A percentile compares a stretch with the other conserved stretches of the same genome.
phyloP scores from a whole-genome alignment of 2,113 vertebrate genomes.

The Pteropus alecto region DNA sequence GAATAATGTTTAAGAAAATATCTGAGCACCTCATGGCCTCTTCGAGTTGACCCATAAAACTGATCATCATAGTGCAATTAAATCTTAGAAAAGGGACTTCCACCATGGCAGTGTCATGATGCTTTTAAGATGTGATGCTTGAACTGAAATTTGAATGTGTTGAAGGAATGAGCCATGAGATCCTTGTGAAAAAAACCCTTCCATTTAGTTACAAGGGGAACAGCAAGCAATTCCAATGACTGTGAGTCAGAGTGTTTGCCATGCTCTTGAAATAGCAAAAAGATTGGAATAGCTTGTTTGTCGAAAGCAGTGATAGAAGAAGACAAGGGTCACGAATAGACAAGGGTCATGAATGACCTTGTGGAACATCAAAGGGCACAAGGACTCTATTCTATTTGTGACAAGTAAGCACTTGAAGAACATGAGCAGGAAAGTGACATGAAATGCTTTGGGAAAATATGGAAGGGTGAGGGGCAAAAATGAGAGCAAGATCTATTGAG shows the following conservation, averaged over 20 bases:
- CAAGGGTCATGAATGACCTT: not conserved
- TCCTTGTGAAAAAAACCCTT: not conserved
- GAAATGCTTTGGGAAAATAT: not conserved
- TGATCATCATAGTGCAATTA: not conserved
- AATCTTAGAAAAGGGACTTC: not conserved
- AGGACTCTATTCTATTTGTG: not conserved
- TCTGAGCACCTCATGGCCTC: not conserved
- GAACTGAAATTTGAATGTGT: not conserved
- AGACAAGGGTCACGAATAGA: not conserved
- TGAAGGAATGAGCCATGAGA: not conserved
- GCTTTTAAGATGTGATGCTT: not conserved
- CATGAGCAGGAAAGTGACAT: not conserved
- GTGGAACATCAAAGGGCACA: not conserved
- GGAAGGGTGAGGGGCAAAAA: not conserved
- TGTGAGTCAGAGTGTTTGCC: not conserved
- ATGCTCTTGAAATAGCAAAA: not conserved
- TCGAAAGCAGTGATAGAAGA: not conserved
- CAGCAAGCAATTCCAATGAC: not conserved
- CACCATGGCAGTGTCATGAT: not conserved
- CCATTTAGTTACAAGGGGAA: not conserved
- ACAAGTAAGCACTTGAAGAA: not conserved
- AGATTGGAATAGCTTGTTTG: not conserved
- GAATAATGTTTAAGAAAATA: not conserved
- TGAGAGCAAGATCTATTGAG: not conserved
- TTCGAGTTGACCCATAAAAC: not conserved